Evolutionary conservation across 2,888 invertebrate genomes (phyloP).

Genomic region (Leptopilina syphax): DNA sequence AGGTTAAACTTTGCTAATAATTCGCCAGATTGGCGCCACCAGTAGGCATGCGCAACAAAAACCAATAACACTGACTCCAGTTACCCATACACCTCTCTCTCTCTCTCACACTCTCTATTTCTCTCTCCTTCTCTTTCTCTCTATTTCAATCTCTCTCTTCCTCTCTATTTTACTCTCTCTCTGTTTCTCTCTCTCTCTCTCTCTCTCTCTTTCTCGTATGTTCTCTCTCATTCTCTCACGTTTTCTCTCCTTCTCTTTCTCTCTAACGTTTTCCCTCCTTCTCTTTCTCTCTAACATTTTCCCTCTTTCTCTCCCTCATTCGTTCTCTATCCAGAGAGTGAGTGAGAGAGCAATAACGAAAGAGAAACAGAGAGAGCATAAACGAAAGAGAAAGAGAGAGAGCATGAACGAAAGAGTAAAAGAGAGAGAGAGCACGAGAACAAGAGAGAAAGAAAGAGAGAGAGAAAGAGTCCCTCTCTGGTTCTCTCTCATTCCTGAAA

Average conservation of each 20-base stretch:
- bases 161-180: constrained; percentile 56
- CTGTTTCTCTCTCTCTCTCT: not conserved
- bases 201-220: not conserved
- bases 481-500: not conserved
- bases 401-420: too few relatives aligned
- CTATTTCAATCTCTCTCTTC: constrained; percentile 1
- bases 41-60: constrained; percentile 74
- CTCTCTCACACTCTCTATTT: constrained; percentile 50
- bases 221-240: constrained; percentile 44
- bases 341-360: too few relatives aligned
- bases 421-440: too few relatives aligned
- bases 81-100: constrained; percentile 59
- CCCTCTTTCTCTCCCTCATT: too few relatives aligned
- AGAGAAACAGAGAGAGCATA: too few relatives aligned
- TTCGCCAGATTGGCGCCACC: constrained; percentile 73
- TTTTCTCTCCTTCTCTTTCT: constrained; percentile 54
- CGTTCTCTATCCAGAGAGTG: too few relatives aligned
- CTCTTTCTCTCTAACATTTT: not conserved
- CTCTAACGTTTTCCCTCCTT: not conserved
- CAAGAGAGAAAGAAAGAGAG: too few relatives aligned
- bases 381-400: too few relatives aligned
- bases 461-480: too few relatives aligned
- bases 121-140: constrained; percentile 23
- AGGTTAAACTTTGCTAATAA: constrained; percentile 74
- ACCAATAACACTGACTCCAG: constrained; percentile 71